phyloP scores from a whole-genome alignment of 1,140 invertebrate genomes.

The Philopotamus ludificatus region DNA sequence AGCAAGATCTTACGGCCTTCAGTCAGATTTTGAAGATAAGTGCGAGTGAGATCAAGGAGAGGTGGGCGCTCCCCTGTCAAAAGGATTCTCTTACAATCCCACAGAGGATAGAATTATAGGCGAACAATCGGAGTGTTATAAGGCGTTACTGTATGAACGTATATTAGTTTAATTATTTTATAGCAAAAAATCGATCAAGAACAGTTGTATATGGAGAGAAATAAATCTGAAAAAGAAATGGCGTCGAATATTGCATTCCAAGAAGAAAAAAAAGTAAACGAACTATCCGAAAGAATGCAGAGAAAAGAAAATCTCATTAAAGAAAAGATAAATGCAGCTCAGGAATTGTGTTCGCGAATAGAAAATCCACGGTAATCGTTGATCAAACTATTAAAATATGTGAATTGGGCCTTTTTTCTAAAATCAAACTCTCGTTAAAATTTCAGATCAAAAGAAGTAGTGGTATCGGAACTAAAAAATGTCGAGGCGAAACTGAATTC shows the following conservation, averaged over 20 bases:
- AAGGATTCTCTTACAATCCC: too few relatives aligned
- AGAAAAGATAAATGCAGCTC: slow-evolving; percentile 44
- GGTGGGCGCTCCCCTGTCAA: too few relatives aligned
- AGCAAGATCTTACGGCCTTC: too few relatives aligned
- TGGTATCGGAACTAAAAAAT: slow-evolving; percentile 46
- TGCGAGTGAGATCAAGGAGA: too few relatives aligned
- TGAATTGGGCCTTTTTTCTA: background rate
- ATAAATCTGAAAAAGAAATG: slow-evolving; percentile 41
- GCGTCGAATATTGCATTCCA: slow-evolving; percentile 43
- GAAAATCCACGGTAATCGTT: slow-evolving; percentile 48
- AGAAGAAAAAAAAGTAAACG: slow-evolving; percentile 45
- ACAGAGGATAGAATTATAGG: too few relatives aligned
- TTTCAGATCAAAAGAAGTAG: slow-evolving; percentile 43
- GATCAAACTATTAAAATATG: background rate
- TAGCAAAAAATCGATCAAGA: slow-evolving; percentile 48
- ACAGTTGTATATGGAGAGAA: slow-evolving; percentile 46
- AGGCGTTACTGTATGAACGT: too few relatives aligned
- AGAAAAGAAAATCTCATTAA: slow-evolving; percentile 46
- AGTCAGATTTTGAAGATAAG: too few relatives aligned
- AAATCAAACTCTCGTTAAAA: background rate
- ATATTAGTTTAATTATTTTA: slow-evolving; percentile 4
- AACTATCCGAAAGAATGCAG: slow-evolving; percentile 45
- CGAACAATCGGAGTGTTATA: too few relatives aligned
- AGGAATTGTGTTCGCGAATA: slow-evolving; percentile 48
- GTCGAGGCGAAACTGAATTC: slow-evolving; percentile 46